Conservation (phyloP, 2,113 vertebrate genomes). For the Phylloscopus trochilus region DNA sequence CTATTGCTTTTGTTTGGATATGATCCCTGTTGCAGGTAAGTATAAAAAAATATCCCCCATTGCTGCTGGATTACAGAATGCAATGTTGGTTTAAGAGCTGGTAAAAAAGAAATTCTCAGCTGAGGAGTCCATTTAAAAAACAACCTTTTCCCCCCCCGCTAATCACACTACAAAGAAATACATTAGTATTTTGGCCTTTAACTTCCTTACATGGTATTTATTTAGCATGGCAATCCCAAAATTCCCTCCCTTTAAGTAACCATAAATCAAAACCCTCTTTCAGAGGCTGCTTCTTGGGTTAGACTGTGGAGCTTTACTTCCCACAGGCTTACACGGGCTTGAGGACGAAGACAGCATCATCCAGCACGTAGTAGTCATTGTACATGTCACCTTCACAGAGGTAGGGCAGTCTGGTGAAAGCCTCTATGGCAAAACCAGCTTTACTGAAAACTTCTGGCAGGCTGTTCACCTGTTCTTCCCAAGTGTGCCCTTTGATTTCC, state of each 20-base stretch:
- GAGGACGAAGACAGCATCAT: slow-evolving; percentile 94
- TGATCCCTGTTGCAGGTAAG: slow-evolving; percentile 63
- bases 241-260: slow-evolving; percentile 54
- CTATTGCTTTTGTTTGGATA: slow-evolving; percentile 67
- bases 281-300: slow-evolving; percentile 39
- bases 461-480: slow-evolving; percentile 95
- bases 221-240: slow-evolving; percentile 52
- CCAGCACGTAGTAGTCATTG: slow-evolving; percentile 93
- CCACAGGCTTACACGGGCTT: slow-evolving; percentile 72
- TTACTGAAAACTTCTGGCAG: slow-evolving; percentile 84
- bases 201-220: slow-evolving; percentile 68
- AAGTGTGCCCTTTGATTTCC: slow-evolving; percentile 86
- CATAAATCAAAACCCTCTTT: slow-evolving; percentile 38
- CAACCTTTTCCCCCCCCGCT: neutral
- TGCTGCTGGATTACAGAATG: slow-evolving; percentile 63
- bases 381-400: slow-evolving; percentile 98
- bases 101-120: slow-evolving; percentile 71
- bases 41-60: slow-evolving; percentile 76
- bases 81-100: slow-evolving; percentile 58
- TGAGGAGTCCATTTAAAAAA: slow-evolving; percentile 62
- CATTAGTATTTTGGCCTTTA: slow-evolving; percentile 79
- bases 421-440: slow-evolving; percentile 89
- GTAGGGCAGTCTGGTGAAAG: slow-evolving; percentile 93
- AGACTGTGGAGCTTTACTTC: slow-evolving; percentile 36
- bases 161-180: slow-evolving; percentile 77